Evolutionary conservation across 2,888 invertebrate species (phyloP).

Genomic region (Trachelus stipa): DNA sequence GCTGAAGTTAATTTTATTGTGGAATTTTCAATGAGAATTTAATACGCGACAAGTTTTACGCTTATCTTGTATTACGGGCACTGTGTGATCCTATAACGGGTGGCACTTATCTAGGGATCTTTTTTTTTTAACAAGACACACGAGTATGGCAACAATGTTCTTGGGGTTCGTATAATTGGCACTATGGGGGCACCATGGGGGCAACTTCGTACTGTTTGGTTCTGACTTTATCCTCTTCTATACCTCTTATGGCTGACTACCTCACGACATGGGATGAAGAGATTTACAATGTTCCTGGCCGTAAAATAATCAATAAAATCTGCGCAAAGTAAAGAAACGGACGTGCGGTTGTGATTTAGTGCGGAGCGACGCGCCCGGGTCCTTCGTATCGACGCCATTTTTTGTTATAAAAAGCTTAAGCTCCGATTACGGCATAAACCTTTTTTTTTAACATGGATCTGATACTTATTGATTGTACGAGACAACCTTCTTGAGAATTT

Average conservation of each 20-base stretch:
- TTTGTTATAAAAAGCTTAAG: constrained; percentile 25
- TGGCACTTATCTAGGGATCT: background rate
- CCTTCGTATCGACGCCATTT: background rate
- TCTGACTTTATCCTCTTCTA: background rate
- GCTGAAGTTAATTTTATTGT: background rate
- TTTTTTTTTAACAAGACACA: background rate
- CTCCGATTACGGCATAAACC: constrained; percentile 14
- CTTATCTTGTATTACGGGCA: background rate
- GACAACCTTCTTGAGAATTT: too few species aligned
- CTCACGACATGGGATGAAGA: constrained; percentile 55
- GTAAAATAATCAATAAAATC: constrained; percentile 67
- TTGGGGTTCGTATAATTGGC: constrained; percentile 53
- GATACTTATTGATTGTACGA: background rate
- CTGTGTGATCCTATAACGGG: background rate
- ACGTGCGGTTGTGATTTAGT: constrained; percentile 64
- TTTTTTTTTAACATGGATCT: background rate
- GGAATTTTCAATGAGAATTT: background rate
- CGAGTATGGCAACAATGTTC: constrained; percentile 42
- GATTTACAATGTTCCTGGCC: constrained; percentile 65
- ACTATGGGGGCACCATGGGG: constrained; percentile 43
- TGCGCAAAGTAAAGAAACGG: constrained; percentile 63
- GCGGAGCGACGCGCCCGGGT: constrained; percentile 35
- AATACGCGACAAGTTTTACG: background rate
- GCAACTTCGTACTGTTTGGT: constrained; percentile 22
- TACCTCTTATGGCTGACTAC: background rate